Evolutionary conservation across 1,140 invertebrate species (phyloP), one percentile per base, ranked within the genome.

Genomic region (Penaeus vannamei): DNA sequence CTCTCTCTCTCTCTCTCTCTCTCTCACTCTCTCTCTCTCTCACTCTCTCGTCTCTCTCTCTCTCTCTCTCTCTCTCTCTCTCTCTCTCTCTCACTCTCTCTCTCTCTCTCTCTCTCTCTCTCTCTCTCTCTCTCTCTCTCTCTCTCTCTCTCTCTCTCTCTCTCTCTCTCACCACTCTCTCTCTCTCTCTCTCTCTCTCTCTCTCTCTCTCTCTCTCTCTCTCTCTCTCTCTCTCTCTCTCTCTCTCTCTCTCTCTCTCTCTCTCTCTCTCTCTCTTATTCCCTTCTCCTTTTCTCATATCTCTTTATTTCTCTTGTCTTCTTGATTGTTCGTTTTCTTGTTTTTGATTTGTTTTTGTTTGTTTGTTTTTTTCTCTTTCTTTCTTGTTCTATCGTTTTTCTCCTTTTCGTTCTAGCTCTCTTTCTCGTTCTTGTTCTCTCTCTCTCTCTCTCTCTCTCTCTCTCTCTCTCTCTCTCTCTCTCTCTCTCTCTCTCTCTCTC

Each of bases 301-400:
- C 80, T 82, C 80, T 82, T 53, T 82, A 46, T 82, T 53, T 59
- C 80, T 46, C 80, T 46, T 23, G 61, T n/a, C 61, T 19, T 83
- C 42, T 62, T n/a, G 20, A n/a, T n/a, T n/a, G n/a, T n/a, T n/a
- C 53, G 61, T n/a, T 83, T 19, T 83, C 42, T 62, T n/a, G 20
- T 19, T 83, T n/a, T 83, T n/a, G n/a, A 1, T 60, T 14, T 83
- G 1, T 83, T 4, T 42, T 1, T 82, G 4, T 29, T 0, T 83
- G 2, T 83, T 12, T n/a, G 1, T 29, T 4, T 53, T 7, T 83
- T 2, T 62, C 32, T 32, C 26, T 60, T 17, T 23, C 19, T 29
- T 17, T 53, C 42, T 53, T 17, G 59, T 2, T 59, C 42, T 32
- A 8, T n/a, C n/a, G n/a, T 42, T 4, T 53, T 12, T 53, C 53